A percentile compares a stretch with the other conserved stretches of the same genome.
Evolutionary conservation across 2,797 vertebrate genomes (phyloP).

Genomic region (Bradypus variegatus): DNA sequence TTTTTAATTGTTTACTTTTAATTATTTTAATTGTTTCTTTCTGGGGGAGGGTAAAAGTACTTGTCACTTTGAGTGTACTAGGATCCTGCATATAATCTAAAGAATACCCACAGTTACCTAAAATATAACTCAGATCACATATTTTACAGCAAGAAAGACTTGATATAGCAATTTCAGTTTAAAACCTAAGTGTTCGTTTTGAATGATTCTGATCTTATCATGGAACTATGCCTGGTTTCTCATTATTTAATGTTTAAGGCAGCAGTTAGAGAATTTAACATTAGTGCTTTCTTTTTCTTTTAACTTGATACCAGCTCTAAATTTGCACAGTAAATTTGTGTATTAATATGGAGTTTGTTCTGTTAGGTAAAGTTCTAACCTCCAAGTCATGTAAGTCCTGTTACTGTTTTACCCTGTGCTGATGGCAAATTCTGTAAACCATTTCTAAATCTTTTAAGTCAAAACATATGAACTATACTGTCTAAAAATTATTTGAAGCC

Average conservation of each 20-base stretch:
- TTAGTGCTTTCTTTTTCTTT: slow-evolving; percentile 17
- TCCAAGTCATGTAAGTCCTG: not conserved
- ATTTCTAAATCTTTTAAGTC: slow-evolving; percentile 29
- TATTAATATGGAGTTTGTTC: slow-evolving; percentile 13
- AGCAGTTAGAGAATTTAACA: slow-evolving; percentile 8
- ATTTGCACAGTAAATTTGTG: slow-evolving; percentile 23
- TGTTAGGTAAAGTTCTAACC: slow-evolving; percentile 8
- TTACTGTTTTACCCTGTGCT: slow-evolving; percentile 36
- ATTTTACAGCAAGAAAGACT: slow-evolving; percentile 14
- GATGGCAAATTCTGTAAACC: not conserved
- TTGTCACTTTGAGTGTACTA: not conserved
- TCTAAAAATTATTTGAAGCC: slow-evolving; percentile 44
- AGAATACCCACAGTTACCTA: not conserved
- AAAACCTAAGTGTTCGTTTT: slow-evolving; percentile 6
- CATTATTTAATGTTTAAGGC: slow-evolving; percentile 21
- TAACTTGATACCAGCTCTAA: slow-evolving; percentile 12
- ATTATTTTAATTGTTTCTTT: slow-evolving; percentile 23
- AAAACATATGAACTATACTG: slow-evolving; percentile 5
- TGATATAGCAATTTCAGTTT: not conserved
- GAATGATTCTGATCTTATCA: slow-evolving; percentile 20
- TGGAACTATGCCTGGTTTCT: not conserved
- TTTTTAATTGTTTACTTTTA: not conserved
- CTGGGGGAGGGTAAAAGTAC: not conserved
- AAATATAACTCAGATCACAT: not conserved
- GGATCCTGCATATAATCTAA: not conserved